Base-by-base conservation (phyloP, 1,140 invertebrate genomes). In the Pogonomyrmex barbatus region DNA sequence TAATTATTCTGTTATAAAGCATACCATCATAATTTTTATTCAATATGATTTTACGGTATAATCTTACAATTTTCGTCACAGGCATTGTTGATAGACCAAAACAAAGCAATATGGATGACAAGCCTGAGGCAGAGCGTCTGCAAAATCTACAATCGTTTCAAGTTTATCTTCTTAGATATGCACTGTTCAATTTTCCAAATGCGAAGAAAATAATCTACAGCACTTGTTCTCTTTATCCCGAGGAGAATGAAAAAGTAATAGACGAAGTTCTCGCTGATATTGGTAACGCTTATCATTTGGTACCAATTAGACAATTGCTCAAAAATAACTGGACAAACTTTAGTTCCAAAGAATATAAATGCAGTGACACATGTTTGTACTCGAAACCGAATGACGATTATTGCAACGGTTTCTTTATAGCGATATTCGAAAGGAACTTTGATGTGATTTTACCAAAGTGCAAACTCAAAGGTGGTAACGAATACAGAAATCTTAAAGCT, bases 361-460 rank as follows among this genome's bases (percentile, higher is more conserved):
- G 97, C 95, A 91, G 96, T 14, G 91, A 97, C 17, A 96, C 96
- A 77, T 99, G 98, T 94, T 88, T 99, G 0, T 98, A 98, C 93
- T 96, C 97, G 0, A 95, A 95, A 86, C 96, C 97, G 0, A 96
- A 97, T 14, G 92, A 95, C 3, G 98, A 99, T 95, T 94, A 96
- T 3, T 98, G 98, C 0, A 98, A 98, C 95, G 99, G 99, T 42
- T 99, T 99, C 94, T 99, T 99, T 95, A 96, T 99, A 30, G 98
- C 98, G 9, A 96, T 99, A 65, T 97, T 99, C 93, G 97, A 98
- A 92, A 96, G 96, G 92, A 95, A 94, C 73, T 89, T 89, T 10
- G 86, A 93, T 5, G 90, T 93, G 5, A 88, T 90, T 6, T 67
- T 95, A 12, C 92, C 92, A 0, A 52, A 82, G 1, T 91, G 81